Evolutionary conservation across 2,797 vertebrate species (phyloP).

Genomic region (Muraenolepis orangiensis): DNA sequence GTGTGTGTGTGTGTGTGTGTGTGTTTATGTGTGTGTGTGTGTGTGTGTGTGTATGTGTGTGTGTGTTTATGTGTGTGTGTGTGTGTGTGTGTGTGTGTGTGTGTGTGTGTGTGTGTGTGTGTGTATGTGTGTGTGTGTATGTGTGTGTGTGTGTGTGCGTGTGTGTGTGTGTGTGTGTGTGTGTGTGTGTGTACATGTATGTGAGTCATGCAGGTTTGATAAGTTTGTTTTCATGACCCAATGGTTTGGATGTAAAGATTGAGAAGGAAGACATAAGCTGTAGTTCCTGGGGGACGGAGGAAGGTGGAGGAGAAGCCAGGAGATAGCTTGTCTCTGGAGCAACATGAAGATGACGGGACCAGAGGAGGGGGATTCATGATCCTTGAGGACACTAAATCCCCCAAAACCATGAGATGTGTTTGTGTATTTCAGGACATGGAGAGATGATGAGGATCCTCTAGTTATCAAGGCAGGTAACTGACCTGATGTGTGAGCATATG

Average conservation of each 20-base stretch:
- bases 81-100: too few species aligned
- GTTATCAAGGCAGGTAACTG: too few species aligned
- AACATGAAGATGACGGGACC: background rate
- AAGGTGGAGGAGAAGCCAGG: background rate
- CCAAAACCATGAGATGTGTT: background rate
- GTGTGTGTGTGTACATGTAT: conserved; percentile 7
- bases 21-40: too few species aligned
- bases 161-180: too few species aligned
- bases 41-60: too few species aligned
- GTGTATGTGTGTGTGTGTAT: too few species aligned
- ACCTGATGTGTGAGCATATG: too few species aligned
- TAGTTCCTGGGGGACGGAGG: background rate
- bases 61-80: too few species aligned
- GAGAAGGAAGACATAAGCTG: conserved; percentile 1
- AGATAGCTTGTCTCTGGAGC: background rate
- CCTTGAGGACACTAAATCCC: background rate
- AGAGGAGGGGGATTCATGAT: background rate
- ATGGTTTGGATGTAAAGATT: conserved; percentile 42
- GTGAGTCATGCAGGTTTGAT: conserved; percentile 12
- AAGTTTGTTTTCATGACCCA: conserved; percentile 42
- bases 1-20: background rate
- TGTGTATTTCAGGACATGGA: too few species aligned
- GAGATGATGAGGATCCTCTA: too few species aligned
- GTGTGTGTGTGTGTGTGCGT: too few species aligned
- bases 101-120: too few species aligned